These are phyloP conservation scores for Lasioglossum malachurum DNA, from an alignment of 2,888 invertebrate genomes.

Conservation along the genomic window DNA sequence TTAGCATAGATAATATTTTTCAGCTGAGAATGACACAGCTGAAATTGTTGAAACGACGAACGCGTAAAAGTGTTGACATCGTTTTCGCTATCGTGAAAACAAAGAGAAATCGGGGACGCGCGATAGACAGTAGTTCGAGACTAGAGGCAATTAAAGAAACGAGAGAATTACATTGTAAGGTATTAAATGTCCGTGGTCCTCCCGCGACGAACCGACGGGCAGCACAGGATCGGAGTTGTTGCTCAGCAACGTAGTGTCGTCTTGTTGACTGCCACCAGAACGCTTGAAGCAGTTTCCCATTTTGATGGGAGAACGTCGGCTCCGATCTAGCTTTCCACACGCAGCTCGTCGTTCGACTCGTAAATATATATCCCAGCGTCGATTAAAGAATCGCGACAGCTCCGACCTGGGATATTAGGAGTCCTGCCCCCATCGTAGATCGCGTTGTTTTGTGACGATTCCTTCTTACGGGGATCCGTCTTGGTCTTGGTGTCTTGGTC, in stretches of 20 bases:
- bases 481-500: slow-evolving; percentile 13
- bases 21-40: not conserved
- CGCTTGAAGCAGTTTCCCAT: slow-evolving; percentile 92
- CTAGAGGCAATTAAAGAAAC: not conserved
- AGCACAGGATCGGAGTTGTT: slow-evolving; percentile 81
- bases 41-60: not conserved
- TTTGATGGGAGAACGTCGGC: slow-evolving; percentile 59
- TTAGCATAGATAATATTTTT: not conserved
- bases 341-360: slow-evolving; percentile 39
- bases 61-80: not conserved
- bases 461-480: slow-evolving; percentile 40
- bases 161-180: slow-evolving; percentile 86
- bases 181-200: slow-evolving; percentile 87
- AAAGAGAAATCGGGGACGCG: not conserved
- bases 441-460: slow-evolving; percentile 33
- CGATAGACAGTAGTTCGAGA: not conserved
- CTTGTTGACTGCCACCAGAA: slow-evolving; percentile 80
- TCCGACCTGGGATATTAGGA: slow-evolving; percentile 48
- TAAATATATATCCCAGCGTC: slow-evolving; percentile 50
- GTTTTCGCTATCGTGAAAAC: not conserved
- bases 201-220: slow-evolving; percentile 81
- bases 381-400: slow-evolving; percentile 61
- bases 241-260: slow-evolving; percentile 81
- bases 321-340: slow-evolving; percentile 23
- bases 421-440: slow-evolving; percentile 58